phyloP scores from a whole-genome alignment of 2,113 vertebrate species.

The Stomatorhinus ivindoensis region DNA sequence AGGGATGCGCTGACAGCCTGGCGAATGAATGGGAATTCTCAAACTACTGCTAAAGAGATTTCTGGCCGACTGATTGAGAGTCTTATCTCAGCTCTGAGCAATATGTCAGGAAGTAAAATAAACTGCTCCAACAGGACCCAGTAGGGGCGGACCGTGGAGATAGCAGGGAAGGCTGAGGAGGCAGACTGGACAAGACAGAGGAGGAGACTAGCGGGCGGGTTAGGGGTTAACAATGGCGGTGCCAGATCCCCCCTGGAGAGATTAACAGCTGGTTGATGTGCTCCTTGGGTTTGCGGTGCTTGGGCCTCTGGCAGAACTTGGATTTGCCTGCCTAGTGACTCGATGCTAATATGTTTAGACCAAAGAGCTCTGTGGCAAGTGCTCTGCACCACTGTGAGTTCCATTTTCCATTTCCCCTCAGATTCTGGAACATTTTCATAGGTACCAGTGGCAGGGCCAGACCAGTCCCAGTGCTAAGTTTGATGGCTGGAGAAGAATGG shows the following conservation, averaged over 20 bases:
- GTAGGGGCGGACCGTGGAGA: conserved; percentile 21
- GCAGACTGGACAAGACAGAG: conserved; percentile 21
- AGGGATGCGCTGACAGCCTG: conserved; percentile 30
- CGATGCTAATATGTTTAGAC: neutral
- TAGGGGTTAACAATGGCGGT: no score
- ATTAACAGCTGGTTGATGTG: conserved; percentile 20
- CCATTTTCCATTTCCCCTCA: neutral
- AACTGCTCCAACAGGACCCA: conserved; percentile 33
- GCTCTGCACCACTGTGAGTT: neutral
- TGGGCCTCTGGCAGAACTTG: conserved; percentile 24
- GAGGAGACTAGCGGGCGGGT: neutral
- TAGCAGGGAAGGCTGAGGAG: conserved; percentile 9
- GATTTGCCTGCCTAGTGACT: neutral
- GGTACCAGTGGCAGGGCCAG: neutral
- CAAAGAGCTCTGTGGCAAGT: conserved; percentile 6
- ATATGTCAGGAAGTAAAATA: conserved; percentile 55
- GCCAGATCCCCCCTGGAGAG: conserved; percentile 12
- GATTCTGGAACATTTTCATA: neutral
- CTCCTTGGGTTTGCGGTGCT: conserved; percentile 33
- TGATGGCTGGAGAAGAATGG: neutral
- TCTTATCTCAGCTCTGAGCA: conserved; percentile 57
- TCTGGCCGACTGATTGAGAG: conserved; percentile 27
- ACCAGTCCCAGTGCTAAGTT: neutral
- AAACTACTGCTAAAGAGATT: conserved; percentile 27
- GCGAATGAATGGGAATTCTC: conserved; percentile 38